A percentile compares a stretch with the other conserved stretches of the same genome.
These are phyloP conservation scores for Zygogramma bicolorata DNA, from an alignment of 2,888 invertebrate genomes.

Conservation along the genomic window DNA sequence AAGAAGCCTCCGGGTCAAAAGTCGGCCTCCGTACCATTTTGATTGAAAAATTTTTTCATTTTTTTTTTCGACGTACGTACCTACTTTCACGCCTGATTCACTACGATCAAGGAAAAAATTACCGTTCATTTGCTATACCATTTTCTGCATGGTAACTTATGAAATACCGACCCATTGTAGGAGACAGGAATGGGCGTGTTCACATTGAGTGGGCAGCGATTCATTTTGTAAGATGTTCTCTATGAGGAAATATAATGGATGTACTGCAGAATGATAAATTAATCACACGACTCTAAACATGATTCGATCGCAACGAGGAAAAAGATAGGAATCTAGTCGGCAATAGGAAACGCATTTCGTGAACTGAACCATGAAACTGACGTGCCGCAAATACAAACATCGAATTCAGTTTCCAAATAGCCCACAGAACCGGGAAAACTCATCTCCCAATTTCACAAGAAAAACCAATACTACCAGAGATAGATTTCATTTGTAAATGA, in stretches of 20 bases:
- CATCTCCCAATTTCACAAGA: slow-evolving; percentile 5
- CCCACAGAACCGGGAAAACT: background rate
- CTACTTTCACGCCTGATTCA: slow-evolving; percentile 3
- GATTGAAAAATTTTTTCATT: background rate
- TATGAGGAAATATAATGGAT: slow-evolving; percentile 17
- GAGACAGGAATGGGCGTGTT: slow-evolving; percentile 25
- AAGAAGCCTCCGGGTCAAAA: background rate
- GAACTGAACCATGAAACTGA: background rate
- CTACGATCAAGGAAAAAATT: background rate
- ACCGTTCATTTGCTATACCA: background rate
- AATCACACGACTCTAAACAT: background rate
- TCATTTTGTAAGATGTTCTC: slow-evolving; percentile 13
- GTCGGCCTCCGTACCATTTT: background rate
- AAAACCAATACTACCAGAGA: background rate
- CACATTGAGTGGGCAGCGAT: slow-evolving; percentile 10
- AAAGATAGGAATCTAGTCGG: background rate
- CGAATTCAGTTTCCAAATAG: background rate
- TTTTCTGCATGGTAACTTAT: slow-evolving; percentile 25
- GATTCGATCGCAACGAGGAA: background rate
- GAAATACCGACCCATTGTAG: slow-evolving; percentile 20
- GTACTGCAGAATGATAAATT: slow-evolving; percentile 13
- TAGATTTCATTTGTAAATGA: slow-evolving; percentile 16
- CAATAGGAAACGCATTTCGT: background rate
- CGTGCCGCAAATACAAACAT: background rate
- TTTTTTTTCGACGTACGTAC: background rate